Evolutionary conservation across 2,797 vertebrate genomes (phyloP).

Genomic region (Gephyroberyx darwinii): DNA sequence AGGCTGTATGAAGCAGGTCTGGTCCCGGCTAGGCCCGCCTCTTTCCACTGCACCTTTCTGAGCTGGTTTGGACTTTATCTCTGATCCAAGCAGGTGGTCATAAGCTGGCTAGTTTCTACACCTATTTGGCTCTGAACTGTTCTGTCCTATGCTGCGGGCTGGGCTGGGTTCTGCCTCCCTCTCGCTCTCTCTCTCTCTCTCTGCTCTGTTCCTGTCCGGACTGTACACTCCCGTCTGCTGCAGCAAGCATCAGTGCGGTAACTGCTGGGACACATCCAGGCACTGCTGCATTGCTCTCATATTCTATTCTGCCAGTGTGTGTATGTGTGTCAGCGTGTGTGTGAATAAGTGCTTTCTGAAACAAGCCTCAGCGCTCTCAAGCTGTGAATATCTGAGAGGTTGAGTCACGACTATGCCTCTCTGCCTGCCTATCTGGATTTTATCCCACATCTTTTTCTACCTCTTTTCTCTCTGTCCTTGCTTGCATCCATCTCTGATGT

Average conservation of each 20-base stretch:
- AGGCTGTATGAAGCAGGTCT: too few relatives aligned
- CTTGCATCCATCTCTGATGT: conserved; percentile 26
- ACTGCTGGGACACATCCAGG: conserved; percentile 78
- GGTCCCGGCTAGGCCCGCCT: neutral
- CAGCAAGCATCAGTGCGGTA: conserved; percentile 74
- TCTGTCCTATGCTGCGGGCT: conserved; percentile 19
- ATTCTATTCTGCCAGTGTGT: conserved; percentile 74
- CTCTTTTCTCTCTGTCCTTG: conserved; percentile 32
- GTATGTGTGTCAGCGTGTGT: conserved; percentile 43
- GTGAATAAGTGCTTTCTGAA: conserved; percentile 71
- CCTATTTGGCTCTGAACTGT: conserved; percentile 6
- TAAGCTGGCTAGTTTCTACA: conserved; percentile 28
- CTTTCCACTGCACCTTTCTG: conserved; percentile 35
- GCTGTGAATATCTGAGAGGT: conserved; percentile 63
- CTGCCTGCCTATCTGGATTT: neutral
- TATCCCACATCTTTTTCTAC: conserved; percentile 24
- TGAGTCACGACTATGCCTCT: conserved; percentile 51
- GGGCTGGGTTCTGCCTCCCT: conserved; percentile 38
- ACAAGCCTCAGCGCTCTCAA: conserved; percentile 53
- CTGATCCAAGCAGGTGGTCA: conserved; percentile 2
- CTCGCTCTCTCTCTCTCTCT: conserved; percentile 40
- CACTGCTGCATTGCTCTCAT: conserved; percentile 81
- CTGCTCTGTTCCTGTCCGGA: conserved; percentile 47
- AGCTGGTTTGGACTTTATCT: neutral
- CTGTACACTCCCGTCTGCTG: conserved; percentile 73